Evolutionary conservation across 2,888 invertebrate genomes (phyloP), one percentile per base, ranked within the genome.

Genomic region (Caenorhabditis auriculariae): DNA sequence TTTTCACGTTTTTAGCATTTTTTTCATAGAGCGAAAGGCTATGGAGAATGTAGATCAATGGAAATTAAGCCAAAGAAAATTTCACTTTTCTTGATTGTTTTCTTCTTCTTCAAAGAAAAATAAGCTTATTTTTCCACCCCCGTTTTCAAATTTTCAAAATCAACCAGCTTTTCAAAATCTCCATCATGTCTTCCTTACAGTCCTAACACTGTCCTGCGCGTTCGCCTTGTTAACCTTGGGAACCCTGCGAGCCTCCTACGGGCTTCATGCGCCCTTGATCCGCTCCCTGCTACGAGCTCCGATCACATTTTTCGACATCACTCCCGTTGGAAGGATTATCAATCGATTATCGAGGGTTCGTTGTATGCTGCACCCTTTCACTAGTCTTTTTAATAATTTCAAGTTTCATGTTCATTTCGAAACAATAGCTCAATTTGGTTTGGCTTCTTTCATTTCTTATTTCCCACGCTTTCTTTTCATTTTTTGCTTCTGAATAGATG

Each of bases 251-350:
- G 65, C 67, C 0, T 67, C 67, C 3, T 62, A 71, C 27, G 61
- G 55, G n/a, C 63, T 83, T 23, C 83, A 81, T 67, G 39, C 57
- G 29, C 64, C 66, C 15, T 59, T 83, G 26, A 66, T 83, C 12
- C 54, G 54, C 24, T 60, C 69, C 42, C 66, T 83, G 9, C 66
- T 82, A 7, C 74, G 73, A 23, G 72, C 73, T 78, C 62, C 77
- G 51, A 64, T 80, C 71, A 55, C 73, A n/a, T 82, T 82, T 68
- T 82, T 81, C 62, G 82, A 82, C 60, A 64, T 67, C 21, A 82
- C 79, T 15, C 82, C 82, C 4, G 69, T 73, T 17, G 84, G 84
- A 12, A 70, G 82, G 27, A 74, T 84, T 21, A 64, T 84, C 54
- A 70, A 66, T 45, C 41, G 70, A 24, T 32, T 70, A 17, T 58